Conservation (phyloP, 2,797 vertebrate species). For the Intellagama lesueurii region DNA sequence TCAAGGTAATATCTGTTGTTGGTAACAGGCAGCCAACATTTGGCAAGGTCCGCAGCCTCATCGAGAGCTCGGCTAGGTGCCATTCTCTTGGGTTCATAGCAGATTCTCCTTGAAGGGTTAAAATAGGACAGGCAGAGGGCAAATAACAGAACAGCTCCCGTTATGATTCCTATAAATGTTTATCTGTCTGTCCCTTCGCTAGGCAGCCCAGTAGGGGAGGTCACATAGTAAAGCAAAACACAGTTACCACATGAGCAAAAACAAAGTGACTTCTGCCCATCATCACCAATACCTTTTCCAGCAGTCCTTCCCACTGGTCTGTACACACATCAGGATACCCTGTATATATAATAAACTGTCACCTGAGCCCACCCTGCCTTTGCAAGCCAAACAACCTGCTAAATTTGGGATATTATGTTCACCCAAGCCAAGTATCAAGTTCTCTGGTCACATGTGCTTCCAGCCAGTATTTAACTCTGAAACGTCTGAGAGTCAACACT, state of each 20-base stretch:
- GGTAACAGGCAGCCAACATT: neutral
- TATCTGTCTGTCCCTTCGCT: neutral
- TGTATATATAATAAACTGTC: constrained; percentile 64
- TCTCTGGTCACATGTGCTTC: constrained; percentile 78
- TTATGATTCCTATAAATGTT: neutral
- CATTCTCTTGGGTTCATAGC: neutral
- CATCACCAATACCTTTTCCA: constrained; percentile 11
- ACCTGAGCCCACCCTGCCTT: constrained; percentile 64
- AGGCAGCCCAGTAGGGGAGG: neutral
- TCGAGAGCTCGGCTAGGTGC: neutral
- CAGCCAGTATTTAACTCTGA: constrained; percentile 74
- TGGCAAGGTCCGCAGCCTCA: neutral
- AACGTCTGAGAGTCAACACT: constrained; percentile 40
- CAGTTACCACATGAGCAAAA: neutral
- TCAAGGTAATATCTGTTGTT: neutral
- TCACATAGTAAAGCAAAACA: constrained; percentile 39
- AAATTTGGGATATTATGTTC: constrained; percentile 85
- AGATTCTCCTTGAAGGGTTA: constrained; percentile 20
- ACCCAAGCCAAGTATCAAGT: constrained; percentile 72
- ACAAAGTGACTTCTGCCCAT: constrained; percentile 18
- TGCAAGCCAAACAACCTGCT: constrained; percentile 71
- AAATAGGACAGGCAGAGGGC: constrained; percentile 1
- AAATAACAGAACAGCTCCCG: constrained; percentile 31
- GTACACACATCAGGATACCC: neutral
- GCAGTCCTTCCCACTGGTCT: neutral